Evolutionary conservation across 2,113 vertebrate species (phyloP).

Genomic region (Nanger granti): DNA sequence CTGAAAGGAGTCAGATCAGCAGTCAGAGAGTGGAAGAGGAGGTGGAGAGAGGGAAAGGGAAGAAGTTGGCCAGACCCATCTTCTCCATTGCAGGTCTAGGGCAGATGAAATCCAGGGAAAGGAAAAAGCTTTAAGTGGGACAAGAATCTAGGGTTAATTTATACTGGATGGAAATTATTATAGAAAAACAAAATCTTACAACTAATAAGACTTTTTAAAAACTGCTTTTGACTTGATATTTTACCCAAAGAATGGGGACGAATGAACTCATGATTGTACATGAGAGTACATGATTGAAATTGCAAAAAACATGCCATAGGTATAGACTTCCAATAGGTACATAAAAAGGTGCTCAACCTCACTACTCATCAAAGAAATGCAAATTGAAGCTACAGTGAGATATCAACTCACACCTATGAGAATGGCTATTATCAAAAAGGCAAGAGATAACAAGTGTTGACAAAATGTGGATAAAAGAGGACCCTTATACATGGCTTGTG

Average conservation of each 20-base stretch:
- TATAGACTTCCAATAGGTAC: background rate
- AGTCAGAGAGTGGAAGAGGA: background rate
- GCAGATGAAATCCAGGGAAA: background rate
- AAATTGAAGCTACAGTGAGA: background rate
- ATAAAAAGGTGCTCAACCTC: background rate
- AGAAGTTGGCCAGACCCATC: background rate
- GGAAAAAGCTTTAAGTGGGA: background rate
- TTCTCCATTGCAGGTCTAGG: background rate
- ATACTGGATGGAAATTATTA: background rate
- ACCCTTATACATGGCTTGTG: background rate
- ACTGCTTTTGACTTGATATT: background rate
- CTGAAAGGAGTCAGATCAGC: background rate
- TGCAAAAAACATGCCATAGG: background rate
- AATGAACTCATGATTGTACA: background rate
- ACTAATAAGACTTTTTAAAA: background rate
- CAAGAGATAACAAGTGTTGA: background rate
- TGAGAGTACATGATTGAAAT: background rate
- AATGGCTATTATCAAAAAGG: background rate
- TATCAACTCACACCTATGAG: background rate
- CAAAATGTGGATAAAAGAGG: background rate
- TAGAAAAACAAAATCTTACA: background rate
- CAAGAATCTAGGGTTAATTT: background rate
- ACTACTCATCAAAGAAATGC: background rate
- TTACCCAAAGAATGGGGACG: background rate
- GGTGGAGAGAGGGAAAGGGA: background rate